These are phyloP conservation scores for Sebastes dallii DNA, from an alignment of 2,797 vertebrate species.

Conservation along the genomic window DNA sequence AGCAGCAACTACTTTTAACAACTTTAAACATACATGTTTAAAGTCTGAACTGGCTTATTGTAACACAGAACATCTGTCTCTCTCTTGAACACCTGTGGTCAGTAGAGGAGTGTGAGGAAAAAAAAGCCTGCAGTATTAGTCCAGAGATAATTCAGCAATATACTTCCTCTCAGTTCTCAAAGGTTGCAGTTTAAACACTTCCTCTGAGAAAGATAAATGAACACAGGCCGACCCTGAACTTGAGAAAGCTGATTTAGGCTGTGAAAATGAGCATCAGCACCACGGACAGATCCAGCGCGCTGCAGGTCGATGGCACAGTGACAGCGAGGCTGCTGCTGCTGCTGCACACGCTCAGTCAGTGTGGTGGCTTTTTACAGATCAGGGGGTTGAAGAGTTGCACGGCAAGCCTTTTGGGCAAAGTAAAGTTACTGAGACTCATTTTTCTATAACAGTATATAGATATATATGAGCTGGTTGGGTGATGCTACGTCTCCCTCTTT, in stretches of 20 bases:
- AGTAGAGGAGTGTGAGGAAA: constrained; percentile 3
- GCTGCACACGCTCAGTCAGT: constrained; percentile 26
- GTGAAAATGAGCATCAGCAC: constrained; percentile 70
- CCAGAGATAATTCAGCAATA: constrained; percentile 37
- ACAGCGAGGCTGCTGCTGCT: constrained; percentile 24
- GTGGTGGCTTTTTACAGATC: constrained; percentile 9
- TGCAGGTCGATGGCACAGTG: constrained; percentile 39
- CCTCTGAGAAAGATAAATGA: constrained; percentile 50
- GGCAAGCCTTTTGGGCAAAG: constrained; percentile 14
- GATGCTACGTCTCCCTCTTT: background rate
- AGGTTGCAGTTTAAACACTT: constrained; percentile 52
- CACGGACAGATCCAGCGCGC: constrained; percentile 55
- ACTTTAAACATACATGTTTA: constrained; percentile 23
- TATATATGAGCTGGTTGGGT: background rate
- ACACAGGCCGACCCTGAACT: constrained; percentile 58
- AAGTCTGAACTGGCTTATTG: constrained; percentile 19
- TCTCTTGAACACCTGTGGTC: constrained; percentile 47
- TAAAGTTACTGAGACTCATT: constrained; percentile 2
- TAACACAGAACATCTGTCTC: constrained; percentile 35
- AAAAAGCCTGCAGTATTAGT: constrained; percentile 13
- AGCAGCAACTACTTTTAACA: constrained; percentile 7
- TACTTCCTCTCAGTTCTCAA: constrained; percentile 37
- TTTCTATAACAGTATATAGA: background rate
- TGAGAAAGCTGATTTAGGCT: constrained; percentile 63
- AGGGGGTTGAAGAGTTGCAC: constrained; percentile 13